A percentile compares a stretch with the other conserved stretches of the same genome.
Conservation (phyloP, 1,140 invertebrate genomes). For the Ceratosolen solmsi region DNA sequence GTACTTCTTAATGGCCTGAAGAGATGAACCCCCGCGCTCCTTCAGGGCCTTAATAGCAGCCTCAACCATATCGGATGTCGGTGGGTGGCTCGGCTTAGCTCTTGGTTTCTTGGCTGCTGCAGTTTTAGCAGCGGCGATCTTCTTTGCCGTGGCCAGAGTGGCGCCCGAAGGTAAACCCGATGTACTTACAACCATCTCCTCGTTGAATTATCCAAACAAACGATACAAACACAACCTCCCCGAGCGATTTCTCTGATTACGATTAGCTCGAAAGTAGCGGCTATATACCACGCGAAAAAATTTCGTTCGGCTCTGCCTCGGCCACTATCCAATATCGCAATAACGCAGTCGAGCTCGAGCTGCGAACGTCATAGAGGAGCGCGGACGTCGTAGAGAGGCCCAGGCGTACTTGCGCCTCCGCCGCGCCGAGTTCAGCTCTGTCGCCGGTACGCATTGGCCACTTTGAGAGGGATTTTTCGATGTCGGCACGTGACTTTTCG, state of each 20-base stretch:
- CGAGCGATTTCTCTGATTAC: not conserved
- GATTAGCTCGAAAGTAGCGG: not conserved
- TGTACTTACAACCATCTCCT: constrained; percentile 14
- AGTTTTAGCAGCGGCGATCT: not conserved
- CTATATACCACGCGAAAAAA: not conserved
- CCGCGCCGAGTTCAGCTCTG: constrained; percentile 26
- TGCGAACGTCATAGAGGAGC: constrained; percentile 49
- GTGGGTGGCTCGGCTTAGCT: constrained; percentile 70
- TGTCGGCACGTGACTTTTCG: not conserved
- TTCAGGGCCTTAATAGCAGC: constrained; percentile 77
- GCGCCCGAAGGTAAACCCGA: constrained; percentile 27
- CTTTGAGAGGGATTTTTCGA: constrained; percentile 17
- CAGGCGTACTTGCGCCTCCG: constrained; percentile 32
- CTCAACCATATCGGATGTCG: constrained; percentile 75
- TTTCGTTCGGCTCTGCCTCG: too few relatives aligned
- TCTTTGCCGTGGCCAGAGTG: constrained; percentile 43
- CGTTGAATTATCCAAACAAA: too few relatives aligned
- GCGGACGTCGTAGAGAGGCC: constrained; percentile 56
- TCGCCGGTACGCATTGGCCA: constrained; percentile 40
- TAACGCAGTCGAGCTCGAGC: not conserved
- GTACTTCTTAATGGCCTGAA: constrained; percentile 79
- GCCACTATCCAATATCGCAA: not conserved
- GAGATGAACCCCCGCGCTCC: constrained; percentile 76
- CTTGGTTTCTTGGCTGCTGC: constrained; percentile 66
- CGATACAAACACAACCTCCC: too few relatives aligned